Evolutionary conservation across 2,113 vertebrate species (phyloP).

Genomic region (Martes martes): DNA sequence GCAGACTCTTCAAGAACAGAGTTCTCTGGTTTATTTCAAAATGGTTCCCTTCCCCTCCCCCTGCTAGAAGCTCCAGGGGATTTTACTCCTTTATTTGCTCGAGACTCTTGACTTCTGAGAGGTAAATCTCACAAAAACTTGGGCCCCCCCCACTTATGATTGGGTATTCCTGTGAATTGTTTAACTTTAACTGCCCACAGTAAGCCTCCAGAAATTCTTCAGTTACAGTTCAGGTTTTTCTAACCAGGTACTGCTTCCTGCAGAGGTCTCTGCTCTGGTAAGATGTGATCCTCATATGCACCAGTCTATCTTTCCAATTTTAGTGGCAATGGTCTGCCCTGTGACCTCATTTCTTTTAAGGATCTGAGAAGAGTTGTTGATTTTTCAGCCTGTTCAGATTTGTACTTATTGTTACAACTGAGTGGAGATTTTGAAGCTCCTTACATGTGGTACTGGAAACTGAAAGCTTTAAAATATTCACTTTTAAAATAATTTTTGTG

Average conservation of each 20-base stretch:
- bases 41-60: not conserved
- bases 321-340: not conserved
- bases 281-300: not conserved
- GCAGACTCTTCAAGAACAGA: not conserved
- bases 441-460: not conserved
- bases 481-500: not conserved
- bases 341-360: not conserved
- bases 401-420: not conserved
- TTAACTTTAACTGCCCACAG: not conserved
- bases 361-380: not conserved
- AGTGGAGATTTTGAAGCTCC: not conserved
- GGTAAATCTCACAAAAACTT: not conserved
- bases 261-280: not conserved
- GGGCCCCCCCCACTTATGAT: no score
- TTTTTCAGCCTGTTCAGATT: not conserved
- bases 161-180: not conserved
- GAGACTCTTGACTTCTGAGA: not conserved
- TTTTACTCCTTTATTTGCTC: not conserved
- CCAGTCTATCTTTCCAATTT: not conserved
- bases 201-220: not conserved
- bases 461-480: not conserved
- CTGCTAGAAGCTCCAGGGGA: not conserved
- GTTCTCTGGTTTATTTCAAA: not conserved
- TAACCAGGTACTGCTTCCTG: not conserved
- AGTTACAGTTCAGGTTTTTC: not conserved